Evolutionary conservation across 2,113 vertebrate genomes (phyloP), one percentile per base, ranked within the genome.

Genomic region (Polypterus bichir): DNA sequence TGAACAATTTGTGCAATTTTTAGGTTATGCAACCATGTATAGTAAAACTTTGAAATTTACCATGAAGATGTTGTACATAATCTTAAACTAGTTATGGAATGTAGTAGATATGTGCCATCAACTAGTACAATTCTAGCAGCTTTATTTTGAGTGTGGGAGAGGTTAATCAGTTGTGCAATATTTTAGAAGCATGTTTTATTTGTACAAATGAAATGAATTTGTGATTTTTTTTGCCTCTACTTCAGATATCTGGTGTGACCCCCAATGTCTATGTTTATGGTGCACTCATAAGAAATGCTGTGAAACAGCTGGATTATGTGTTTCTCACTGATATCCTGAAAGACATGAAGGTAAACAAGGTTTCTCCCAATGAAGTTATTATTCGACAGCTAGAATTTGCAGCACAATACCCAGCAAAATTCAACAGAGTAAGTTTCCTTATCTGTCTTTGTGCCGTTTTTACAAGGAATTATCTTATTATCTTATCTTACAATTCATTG

Each of bases 301-400:
- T 77, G 62, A 87, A 71, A 71, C 81, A 73, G 69, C 78, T 97
- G 71, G 74, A 99, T 79, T 99, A 94, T 8, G 3, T 67, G 1
- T 98, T 97, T 74, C 87, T 99, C 2, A 93, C 76, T 0, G 71
- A 76, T 52, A 75, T 99, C 68, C 81, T 99, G 44, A 79, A 73
- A 57, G 84, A 80, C 68, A 99, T 99, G 96, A 80, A 69, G 5
- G 74, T 48, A 1, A 76, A 67, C 63, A 64, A 69, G 1, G 88
- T 95, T 54, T 75, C 86, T 2, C 92, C 92, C 44, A 98, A 95
- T 0, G 88, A 96, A 51, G 85, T 97, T 44, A 81, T 98, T 74
- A 86, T 99, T 66, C 82, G 71, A 54, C 91, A 95, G 71, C 85
- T 99, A 70, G 96, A 99, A 75, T 94, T 94, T 0, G 94, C 91